Base-by-base conservation (phyloP, 2,113 vertebrate genomes). In the Platichthys stellatus region DNA sequence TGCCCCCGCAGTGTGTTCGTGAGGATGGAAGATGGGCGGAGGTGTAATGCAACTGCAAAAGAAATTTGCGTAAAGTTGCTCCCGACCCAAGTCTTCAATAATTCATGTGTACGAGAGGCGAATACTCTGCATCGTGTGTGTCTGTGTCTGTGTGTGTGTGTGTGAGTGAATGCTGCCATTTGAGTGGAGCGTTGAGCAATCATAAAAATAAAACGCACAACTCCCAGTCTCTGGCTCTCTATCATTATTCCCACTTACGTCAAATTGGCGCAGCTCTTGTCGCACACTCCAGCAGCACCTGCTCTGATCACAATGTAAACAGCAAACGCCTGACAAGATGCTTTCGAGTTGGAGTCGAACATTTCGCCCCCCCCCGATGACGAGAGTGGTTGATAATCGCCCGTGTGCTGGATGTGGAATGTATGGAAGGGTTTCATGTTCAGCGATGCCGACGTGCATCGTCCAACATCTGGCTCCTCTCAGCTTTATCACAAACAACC, bases 181-280 rank as follows among this genome's bases (percentile, higher is more conserved):
- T 28, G 38, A 80, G 40, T 78, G 73, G 70, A 84, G 70, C 23
- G 2, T 49, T 18, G 11, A 72, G 56, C 57, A 63, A 15, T 51
- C 74, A 21, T 69, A 54, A 66, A 62, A 31, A 84, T 66, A 66
- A 84, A 69, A 66, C 60, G 12, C 76, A 51, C 54, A 45, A 54
- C 82, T 77, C 76, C 14, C 58, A 18, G 49, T 78, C 65, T 54
- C 58, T 74, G 63, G 72, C 63, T 51, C 31, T 61, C 69, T 69
- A 75, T 90, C 76, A 86, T 89, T 85, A 90, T 76, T 87, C 69
- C 79, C 78, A 80, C 85, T 82, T 82, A 71, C 86, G 87, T 90
- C 40, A 85, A 78, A 85, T 79, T 78, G 74, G 28, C 1, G 21
- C 73, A 3, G 63, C 83, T 80, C 74, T 72, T 72, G 80, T 69